Evolutionary conservation across 1,140 invertebrate species (phyloP), one percentile per base, ranked within the genome.

Genomic region (Drosophila bocki): DNA sequence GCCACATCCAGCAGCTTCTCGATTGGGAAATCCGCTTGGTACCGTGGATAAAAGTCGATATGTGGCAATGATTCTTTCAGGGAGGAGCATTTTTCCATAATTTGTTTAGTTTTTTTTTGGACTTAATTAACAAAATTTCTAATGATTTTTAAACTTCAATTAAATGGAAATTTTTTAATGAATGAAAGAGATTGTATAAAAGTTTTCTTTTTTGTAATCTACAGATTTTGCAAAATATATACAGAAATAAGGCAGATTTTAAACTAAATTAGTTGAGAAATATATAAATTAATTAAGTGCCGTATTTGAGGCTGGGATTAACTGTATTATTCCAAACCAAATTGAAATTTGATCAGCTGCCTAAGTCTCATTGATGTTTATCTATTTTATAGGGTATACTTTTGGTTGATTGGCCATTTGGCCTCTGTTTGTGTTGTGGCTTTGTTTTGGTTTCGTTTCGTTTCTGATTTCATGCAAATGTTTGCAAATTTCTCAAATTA

Each of bases 401-500:
- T 19, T 19, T 12, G 44, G 9, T 71, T 33, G 42, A 41, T 69
- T 78, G 42, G 33, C 35, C 56, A 59, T 45, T 42, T 64, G 45
- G 19, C 32, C 41, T 75, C 60, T 64, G 39, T 70, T 75, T 75
- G 48, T 78, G 44, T 67, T 71, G 61, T 67, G 63, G 53, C 61
- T 79, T 70, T 51, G 47, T 48, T 77, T 69, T 54, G 54, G 42
- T 65, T 69, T 74, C 50, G 58, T 78, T 80, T 83, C 45, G 67
- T 68, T 68, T 76, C 51, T 82, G 54, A 78, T 71, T 74, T 80
- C 71, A 88, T 87, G 84, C 80, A 88, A 88, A 87, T 88, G 50
- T 62, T 79, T 79, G 83, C 83, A 80, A 87, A 88, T 87, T 87
- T 88, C 84, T 88, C 80, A 88, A 88, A 80, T 83, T 80, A 78